Conservation (phyloP, 2,113 vertebrate species). For the Circaetus gallicus region DNA sequence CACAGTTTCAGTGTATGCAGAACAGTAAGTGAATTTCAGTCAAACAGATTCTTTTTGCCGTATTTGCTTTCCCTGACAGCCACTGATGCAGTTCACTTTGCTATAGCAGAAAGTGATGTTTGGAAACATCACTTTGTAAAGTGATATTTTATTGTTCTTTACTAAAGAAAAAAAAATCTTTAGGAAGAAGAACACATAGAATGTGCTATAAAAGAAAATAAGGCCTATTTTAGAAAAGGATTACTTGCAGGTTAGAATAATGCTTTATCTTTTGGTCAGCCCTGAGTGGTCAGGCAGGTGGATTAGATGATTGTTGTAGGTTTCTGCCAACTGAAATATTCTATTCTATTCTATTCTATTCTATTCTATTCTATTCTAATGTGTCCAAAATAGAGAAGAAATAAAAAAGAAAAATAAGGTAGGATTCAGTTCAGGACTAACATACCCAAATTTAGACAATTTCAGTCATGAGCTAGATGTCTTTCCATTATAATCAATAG, state of each 20-base stretch:
- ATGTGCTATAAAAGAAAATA: neutral
- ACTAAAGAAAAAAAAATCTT: neutral
- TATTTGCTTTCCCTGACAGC: neutral
- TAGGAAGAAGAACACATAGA: neutral
- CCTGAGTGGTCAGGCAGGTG: neutral
- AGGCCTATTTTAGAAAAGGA: neutral
- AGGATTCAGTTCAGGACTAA: neutral
- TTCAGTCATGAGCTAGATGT: neutral
- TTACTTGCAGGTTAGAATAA: neutral
- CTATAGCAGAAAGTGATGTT: neutral
- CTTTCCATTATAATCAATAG: neutral
- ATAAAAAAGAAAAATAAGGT: neutral
- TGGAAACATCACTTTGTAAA: neutral
- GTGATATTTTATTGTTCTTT: neutral
- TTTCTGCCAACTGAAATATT: neutral
- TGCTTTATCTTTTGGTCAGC: neutral
- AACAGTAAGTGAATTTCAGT: neutral
- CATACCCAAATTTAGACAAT: neutral
- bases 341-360: neutral
- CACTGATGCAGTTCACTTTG: neutral
- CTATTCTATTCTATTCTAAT: neutral
- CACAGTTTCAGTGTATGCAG: neutral
- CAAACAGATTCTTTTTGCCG: neutral
- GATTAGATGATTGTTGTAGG: neutral
- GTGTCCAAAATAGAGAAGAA: neutral